Conservation (phyloP, 2,113 vertebrate genomes). For the Elgaria multicarinata region DNA sequence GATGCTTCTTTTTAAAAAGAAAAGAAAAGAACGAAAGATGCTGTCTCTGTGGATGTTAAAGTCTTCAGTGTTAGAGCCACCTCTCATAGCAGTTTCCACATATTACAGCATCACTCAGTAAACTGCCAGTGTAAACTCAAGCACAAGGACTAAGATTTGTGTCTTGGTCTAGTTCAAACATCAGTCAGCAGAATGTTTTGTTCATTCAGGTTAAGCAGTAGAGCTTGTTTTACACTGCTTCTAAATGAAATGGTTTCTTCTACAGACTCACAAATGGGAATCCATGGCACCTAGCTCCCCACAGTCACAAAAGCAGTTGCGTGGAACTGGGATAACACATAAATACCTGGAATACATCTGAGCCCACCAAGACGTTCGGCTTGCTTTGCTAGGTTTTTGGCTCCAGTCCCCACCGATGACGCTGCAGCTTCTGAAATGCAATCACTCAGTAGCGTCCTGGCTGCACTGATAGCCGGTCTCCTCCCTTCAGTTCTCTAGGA, state of each 20-base stretch:
- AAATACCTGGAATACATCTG: neutral
- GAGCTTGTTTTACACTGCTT: neutral
- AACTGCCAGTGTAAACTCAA: neutral
- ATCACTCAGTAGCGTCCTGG: neutral
- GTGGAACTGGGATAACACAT: neutral
- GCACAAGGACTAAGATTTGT: neutral
- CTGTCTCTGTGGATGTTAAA: neutral
- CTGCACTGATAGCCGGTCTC: neutral
- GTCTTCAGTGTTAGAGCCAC: neutral
- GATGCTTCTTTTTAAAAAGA: neutral
- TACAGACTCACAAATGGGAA: neutral
- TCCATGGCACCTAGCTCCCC: neutral
- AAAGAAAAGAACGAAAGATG: no score
- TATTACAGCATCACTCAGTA: neutral
- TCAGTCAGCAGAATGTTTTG: neutral
- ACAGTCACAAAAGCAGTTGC: neutral
- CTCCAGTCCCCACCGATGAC: neutral
- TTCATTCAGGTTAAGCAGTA: neutral
- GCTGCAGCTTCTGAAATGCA: neutral
- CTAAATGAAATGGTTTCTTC: neutral
- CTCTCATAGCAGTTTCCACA: neutral
- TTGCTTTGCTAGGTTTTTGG: conserved; percentile 13
- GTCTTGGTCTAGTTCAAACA: neutral
- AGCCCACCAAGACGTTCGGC: neutral
- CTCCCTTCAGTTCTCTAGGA: conserved; percentile 29